Evolutionary conservation across 2,888 invertebrate species (phyloP).

Genomic region (Pterostichus niger): DNA sequence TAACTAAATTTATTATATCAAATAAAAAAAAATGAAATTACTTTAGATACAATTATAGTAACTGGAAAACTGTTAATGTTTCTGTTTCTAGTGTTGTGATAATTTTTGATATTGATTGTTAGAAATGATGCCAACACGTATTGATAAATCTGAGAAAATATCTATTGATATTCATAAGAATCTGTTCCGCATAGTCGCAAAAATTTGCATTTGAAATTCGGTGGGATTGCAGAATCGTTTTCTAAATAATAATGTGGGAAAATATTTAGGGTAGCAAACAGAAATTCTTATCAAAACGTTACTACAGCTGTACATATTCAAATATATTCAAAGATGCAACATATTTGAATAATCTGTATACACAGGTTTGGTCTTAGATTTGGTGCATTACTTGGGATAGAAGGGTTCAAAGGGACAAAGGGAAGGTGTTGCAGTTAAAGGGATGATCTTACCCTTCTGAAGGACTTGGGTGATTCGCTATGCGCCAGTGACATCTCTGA

Average conservation of each 20-base stretch:
- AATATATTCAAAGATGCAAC: constrained; percentile 62
- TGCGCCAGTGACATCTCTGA: constrained; percentile 22
- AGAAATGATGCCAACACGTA: constrained; percentile 36
- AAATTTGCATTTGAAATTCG: constrained; percentile 46
- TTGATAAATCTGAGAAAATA: constrained; percentile 46
- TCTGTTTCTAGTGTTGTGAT: constrained; percentile 3
- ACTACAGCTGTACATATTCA: constrained; percentile 50
- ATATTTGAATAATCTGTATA: constrained; percentile 58
- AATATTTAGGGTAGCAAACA: constrained; percentile 57
- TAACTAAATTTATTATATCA: too few species aligned
- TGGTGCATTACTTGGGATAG: neutral
- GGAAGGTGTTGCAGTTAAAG: constrained; percentile 60
- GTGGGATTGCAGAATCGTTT: constrained; percentile 45
- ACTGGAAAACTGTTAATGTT: neutral
- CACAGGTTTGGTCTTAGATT: constrained; percentile 20
- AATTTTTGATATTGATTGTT: neutral
- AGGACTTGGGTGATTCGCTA: constrained; percentile 32
- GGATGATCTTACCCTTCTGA: constrained; percentile 49
- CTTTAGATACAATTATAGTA: neutral
- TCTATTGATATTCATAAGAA: constrained; percentile 51
- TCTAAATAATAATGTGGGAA: constrained; percentile 55
- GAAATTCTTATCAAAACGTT: constrained; percentile 59
- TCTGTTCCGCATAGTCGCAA: constrained; percentile 20
- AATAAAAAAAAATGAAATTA: too few species aligned
- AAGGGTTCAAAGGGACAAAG: constrained; percentile 52